A percentile compares a stretch with the other conserved stretches of the same genome.
These are phyloP conservation scores for Chauna torquata DNA, from an alignment of 2,113 vertebrate species.

Conservation along the genomic window DNA sequence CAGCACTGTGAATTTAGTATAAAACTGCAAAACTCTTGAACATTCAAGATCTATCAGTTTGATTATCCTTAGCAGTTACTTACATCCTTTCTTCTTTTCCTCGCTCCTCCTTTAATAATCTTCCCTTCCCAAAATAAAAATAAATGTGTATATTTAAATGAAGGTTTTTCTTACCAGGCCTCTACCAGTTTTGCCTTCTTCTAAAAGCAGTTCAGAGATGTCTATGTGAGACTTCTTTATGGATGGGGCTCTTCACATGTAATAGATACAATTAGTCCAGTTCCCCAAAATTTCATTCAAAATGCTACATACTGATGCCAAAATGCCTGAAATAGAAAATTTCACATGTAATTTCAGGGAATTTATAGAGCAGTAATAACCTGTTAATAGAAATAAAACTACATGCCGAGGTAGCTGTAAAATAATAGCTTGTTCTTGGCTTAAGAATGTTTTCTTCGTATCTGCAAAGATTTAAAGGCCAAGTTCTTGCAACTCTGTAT, in stretches of 20 bases:
- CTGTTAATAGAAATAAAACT: not conserved
- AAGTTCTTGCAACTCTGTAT: not conserved
- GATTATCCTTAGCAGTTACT: not conserved
- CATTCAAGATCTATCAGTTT: not conserved
- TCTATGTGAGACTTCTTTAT: slow-evolving; percentile 10
- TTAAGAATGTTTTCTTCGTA: not conserved
- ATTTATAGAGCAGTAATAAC: not conserved
- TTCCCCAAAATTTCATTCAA: not conserved
- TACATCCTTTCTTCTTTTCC: not conserved
- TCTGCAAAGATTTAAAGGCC: not conserved
- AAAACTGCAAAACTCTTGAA: not conserved
- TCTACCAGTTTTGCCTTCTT: slow-evolving; percentile 27
- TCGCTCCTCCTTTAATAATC: not conserved
- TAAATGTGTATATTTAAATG: not conserved
- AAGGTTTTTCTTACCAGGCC: slow-evolving; percentile 38
- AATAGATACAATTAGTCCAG: not conserved
- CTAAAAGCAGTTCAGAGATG: slow-evolving; percentile 36
- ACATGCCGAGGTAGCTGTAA: not conserved
- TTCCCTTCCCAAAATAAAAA: not conserved
- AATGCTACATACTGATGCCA: not conserved
- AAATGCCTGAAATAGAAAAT: slow-evolving; percentile 55
- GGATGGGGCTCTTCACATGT: not conserved
- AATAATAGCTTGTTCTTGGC: not conserved
- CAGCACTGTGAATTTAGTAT: not conserved
- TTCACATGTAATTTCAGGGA: not conserved